Evolutionary conservation across 2,888 invertebrate species (phyloP), one percentile per base, ranked within the genome.

Genomic region (Stenichneumon culpator): DNA sequence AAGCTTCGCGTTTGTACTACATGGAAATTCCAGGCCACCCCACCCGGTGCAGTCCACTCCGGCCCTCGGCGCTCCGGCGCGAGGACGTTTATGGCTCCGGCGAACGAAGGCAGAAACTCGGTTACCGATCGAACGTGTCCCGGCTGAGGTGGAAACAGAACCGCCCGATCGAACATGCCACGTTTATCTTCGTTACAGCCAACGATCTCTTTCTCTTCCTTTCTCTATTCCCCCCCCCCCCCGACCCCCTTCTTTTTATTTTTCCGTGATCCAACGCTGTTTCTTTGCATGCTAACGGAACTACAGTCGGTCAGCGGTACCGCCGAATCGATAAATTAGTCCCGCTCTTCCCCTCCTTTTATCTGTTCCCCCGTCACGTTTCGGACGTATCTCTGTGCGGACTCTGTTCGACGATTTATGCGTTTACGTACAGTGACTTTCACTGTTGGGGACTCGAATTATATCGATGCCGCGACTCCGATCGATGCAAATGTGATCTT

Each of bases 1-100:
- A 79, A 74, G 70, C 69, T 69, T 60, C 81, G 79, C 86, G 82
- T 86, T 84, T 83, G 79, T 83, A 69, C 52, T 63, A 69, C 83
- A 87, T 87, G 87, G 87, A 87, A 87, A 87, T 87, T 72, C 83
- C 52, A 68, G 60, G 77, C 60, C 72, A 36, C 36, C 60, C 63
- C 39, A 16, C 60, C 63, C 44, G 16, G 65, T 57, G 52, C 65
- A 60, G 47, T 44, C 67, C 32, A n/a, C 19, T 67, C 19, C 39
- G 19, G 36, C 36, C 11, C n/a, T 57, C 11, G 44, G 28, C 60
- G 63, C 47, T 60, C 19, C 73, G 54, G 81, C 74, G 80, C 83
- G 82, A 83, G 83, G 82, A 86, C 87, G 77, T 73, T 79, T 67
- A 75, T 32, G 44, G 50, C 67, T 28, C 9, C 52, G 19, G 57